Evolutionary conservation across 2,888 invertebrate species (phyloP).

Genomic region (Drosophila demipolita): DNA sequence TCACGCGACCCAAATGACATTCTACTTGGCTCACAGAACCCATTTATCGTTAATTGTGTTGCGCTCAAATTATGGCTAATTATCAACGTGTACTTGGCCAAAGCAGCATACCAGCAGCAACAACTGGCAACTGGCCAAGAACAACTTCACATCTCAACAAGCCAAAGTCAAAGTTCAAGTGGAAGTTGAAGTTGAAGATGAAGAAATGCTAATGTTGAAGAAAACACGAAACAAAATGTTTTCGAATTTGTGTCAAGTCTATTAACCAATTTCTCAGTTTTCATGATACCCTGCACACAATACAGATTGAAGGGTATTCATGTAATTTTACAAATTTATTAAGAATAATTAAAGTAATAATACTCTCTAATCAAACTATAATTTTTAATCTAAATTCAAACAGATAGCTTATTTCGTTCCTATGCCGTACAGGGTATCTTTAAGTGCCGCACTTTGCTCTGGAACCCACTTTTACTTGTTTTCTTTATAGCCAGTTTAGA

Average conservation of each 20-base stretch:
- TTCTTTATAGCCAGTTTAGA: constrained; percentile 19
- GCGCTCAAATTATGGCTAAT: constrained; percentile 43
- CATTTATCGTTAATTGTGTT: constrained; percentile 42
- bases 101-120: background rate
- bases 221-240: constrained; percentile 24
- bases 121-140: constrained; percentile 15
- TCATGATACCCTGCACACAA: background rate
- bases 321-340: no score
- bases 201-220: constrained; percentile 58
- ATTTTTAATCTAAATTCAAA: background rate
- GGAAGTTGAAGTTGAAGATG: constrained; percentile 29
- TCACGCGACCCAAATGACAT: constrained; percentile 64
- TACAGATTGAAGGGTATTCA: background rate
- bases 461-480: constrained; percentile 1
- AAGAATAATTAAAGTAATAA: no score
- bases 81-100: constrained; percentile 24
- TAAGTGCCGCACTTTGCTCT: background rate
- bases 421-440: background rate
- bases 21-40: constrained; percentile 31
- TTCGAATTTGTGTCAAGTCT: constrained; percentile 70
- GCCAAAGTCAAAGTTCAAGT: constrained; percentile 8
- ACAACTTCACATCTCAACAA: background rate
- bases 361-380: background rate
- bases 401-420: background rate
- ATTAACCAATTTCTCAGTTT: constrained; percentile 55